Evolutionary conservation across 2,888 invertebrate genomes (phyloP), one percentile per base, ranked within the genome.

Genomic region (Eupithecia exiguata): DNA sequence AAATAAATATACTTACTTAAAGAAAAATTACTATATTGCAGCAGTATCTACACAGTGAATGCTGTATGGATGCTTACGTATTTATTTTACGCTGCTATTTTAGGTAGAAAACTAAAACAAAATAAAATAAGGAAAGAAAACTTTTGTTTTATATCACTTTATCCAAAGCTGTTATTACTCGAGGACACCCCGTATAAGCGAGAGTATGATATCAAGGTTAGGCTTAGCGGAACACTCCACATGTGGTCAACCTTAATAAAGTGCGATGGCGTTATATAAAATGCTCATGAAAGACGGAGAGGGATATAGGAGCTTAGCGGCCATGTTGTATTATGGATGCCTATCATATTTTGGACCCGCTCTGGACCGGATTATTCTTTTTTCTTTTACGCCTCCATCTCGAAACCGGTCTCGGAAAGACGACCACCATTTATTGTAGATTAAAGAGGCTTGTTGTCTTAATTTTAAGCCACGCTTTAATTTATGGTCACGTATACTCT

Each of bases 361-460:
- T 93, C 87, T 84, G 91, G 90, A 92, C 93, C 92, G 93, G 93
- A 92, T 93, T 93, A 92, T 92, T 92, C 89, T 92, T 93, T 94
- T 93, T 85, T 93, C 89, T 88, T 91, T 93, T 92, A 89, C 91
- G 91, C 92, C 92, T 92, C 90, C 91, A 89, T 91, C 93, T 92
- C 88, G 81, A 82, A 94, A 94, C 94, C 93, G 94, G 93, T 94
- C 92, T 90, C 85, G 83, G 87, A 88, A 89, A 25, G 92, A 90
- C 92, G 92, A 91, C 92, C 90, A 91, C 91, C 94, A 94, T 94
- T 94, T 94, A 94, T 94, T 94, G 93, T 94, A 94, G 94, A 95
- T 95, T 95, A 94, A 95, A 94, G 92, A 94, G 93, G 90, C 92
- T 94, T 94, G 94, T 94, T 95, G 94, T 95, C 95, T 95, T 94